A percentile compares a stretch with the other conserved stretches of the same genome.
Evolutionary conservation across 2,113 vertebrate genomes (phyloP).

Genomic region (Dryoscopus gambensis): DNA sequence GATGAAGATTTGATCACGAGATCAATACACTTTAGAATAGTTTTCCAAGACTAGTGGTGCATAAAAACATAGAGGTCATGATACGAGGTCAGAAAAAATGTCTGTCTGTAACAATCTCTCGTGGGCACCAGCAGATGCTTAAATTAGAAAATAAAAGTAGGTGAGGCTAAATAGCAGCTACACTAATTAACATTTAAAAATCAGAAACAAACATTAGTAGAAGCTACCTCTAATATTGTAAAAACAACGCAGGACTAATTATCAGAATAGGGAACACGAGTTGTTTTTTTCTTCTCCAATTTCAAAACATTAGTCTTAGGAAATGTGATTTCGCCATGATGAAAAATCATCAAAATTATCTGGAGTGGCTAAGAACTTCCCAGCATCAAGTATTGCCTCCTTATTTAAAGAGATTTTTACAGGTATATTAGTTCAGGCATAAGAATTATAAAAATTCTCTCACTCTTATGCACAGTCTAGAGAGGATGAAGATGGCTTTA

Average conservation of each 20-base stretch:
- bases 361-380: background rate
- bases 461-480: background rate
- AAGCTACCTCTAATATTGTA: background rate
- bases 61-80: background rate
- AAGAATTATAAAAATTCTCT: background rate
- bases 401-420: background rate
- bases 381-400: background rate
- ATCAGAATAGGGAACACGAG: background rate
- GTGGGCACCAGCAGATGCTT: background rate
- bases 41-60: background rate
- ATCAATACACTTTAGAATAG: constrained; percentile 4
- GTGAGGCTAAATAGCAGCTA: background rate
- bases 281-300: background rate
- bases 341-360: background rate
- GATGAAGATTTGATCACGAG: background rate
- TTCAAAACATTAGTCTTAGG: background rate
- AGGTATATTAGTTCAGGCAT: background rate
- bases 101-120: background rate
- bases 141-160: background rate
- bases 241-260: background rate
- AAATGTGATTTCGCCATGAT: background rate
- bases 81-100: background rate
- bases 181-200: background rate
- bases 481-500: background rate
- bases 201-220: background rate